Evolutionary conservation across 2,113 vertebrate species (phyloP), one percentile per base, ranked within the genome.

Genomic region (Otocyon megalotis): DNA sequence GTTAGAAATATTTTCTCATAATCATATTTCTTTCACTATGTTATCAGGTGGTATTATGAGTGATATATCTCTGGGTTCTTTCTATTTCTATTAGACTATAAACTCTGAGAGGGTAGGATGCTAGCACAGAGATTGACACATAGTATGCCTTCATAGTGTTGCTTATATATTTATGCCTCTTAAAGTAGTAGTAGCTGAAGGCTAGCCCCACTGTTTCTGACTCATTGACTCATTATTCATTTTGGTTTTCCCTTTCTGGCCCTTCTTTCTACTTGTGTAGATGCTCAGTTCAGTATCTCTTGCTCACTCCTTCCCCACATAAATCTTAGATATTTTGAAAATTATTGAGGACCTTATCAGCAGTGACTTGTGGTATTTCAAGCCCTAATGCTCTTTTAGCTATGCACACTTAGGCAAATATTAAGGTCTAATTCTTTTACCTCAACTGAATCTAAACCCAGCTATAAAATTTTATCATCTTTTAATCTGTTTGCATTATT

Each of bases 111-210:
- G 11, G 13, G 0, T 15, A 71, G 35, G 30, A 50, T 5, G 10
- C 13, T 22, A 60, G 67, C 3, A 22, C 0, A 54, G 19, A 43
- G 15, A 11, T 48, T 67, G 19, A 35, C 56, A 9, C 3, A 71
- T 0, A 62, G 17, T 22, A 8, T 30, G 4, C 1, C 0, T n/a
- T 60, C 8, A 8, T 12, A 5, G 0, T 15, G 24, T 50, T 87
- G 2, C 20, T 84, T 48, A 35, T 22, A n/a, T 2, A 32, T 26
- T 2, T 48, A 6, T 1, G 24, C 3, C 11, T 26, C 5, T 48
- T 32, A 62, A 35, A 17, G 20, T 6, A 77, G 17, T 11, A 48
- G 24, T 43, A 94, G 37, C 1, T 14, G 35, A 82, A 50, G 30
- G 3, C 19, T 13, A 81, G 7, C 14, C 19, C 35, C 3, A 2